Evolutionary conservation across 2,113 vertebrate genomes (phyloP), one percentile per base, ranked within the genome.

Genomic region (Psittacula cyanocephala): DNA sequence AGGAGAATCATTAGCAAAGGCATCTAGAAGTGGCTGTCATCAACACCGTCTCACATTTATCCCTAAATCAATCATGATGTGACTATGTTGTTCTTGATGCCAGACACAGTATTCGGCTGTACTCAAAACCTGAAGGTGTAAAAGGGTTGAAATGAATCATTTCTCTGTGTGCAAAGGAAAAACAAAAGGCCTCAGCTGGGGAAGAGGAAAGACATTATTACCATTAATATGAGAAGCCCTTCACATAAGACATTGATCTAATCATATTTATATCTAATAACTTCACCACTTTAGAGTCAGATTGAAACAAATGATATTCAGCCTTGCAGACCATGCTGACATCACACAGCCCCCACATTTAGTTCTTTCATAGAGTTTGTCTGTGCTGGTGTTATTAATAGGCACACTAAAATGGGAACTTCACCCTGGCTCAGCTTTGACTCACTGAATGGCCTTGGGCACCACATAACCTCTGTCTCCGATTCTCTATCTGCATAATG

Each of bases 391-490:
- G 91, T 93, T 94, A 95, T 96, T 96, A 94, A 93, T 94, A 94
- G 95, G 59, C 83, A 96, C 39, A 60, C 62, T 94, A 91, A 93
- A 96, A 94, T 25, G 69, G 81, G 86, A 96, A 94, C 77, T 92
- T 96, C 4, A 55, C 64, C 86, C 92, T 84, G 86, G 90, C 86
- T 96, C 93, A 76, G 88, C 86, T 93, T 86, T 93, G 90, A 93
- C 91, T 93, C 86, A 87, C 49, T 96, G 90, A 64, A 96, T 94
- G 88, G 95, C 96, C 92, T 88, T 89, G 91, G 95, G 92, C 96
- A 85, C 76, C 92, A 88, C 88, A 96, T 96, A 96, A 96, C 93
- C 92, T 96, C 96, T 94, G 90, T 84, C 90, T 93, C 90, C 60
- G 39, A 79, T 52, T 80, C 89, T 81, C 88, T 24, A 5, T 78